Conservation (phyloP, 2,113 vertebrate species). For the Bos taurus region DNA sequence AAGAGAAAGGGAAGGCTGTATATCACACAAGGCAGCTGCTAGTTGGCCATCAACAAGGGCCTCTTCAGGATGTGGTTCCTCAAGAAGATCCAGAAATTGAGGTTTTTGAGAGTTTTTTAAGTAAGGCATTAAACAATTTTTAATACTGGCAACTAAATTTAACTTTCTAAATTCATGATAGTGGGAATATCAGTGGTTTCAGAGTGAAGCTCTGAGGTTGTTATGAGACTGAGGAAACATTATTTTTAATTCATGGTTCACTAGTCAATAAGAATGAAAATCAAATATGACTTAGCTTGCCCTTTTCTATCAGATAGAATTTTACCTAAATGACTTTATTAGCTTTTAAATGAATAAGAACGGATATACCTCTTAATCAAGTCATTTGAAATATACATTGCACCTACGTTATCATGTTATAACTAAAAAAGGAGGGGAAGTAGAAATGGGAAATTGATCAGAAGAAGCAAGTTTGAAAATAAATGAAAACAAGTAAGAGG, state of each 20-base stretch:
- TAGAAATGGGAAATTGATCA: not conserved
- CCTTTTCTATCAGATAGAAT: not conserved
- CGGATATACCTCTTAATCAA: not conserved
- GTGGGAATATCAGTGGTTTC: not conserved
- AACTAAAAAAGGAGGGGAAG: not conserved
- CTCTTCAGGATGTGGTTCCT: not conserved
- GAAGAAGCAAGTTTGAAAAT: not conserved
- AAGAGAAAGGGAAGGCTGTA: not conserved
- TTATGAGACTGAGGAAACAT: not conserved
- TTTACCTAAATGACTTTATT: not conserved
- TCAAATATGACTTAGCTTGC: not conserved
- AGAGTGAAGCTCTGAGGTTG: not conserved
- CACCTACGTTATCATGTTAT: not conserved
- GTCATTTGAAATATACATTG: not conserved
- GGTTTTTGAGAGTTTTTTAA: not conserved
- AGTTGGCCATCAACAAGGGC: fast-evolving
- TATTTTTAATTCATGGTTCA: not conserved
- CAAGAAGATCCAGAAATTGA: not conserved
- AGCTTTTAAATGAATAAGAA: slow-evolving; percentile 18
- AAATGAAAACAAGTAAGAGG: not conserved
- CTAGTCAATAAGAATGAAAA: not conserved
- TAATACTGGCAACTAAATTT: not conserved
- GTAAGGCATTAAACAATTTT: not conserved
- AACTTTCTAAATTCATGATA: not conserved
- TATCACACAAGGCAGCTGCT: not conserved